Percentiles rank a stretch among this genome's conserved stretches.
Evolutionary conservation across 37 sponge, comb jelly and placozoan species (phyloP).

Genomic region (Amphimedon queenslandica): DNA sequence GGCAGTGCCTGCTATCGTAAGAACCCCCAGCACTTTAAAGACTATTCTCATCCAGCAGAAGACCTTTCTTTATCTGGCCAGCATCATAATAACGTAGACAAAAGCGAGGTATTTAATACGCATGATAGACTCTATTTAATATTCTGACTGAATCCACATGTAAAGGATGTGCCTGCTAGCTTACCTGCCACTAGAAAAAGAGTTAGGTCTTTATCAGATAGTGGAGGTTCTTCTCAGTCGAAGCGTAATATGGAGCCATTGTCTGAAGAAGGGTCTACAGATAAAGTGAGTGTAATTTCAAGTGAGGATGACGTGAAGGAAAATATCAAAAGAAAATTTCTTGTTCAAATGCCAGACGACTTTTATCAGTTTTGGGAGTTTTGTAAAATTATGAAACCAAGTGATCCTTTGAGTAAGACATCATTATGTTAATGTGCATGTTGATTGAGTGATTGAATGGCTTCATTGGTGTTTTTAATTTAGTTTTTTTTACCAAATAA

Average conservation of each 20-base stretch:
- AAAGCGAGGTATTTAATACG: neutral
- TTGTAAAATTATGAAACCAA: conserved; percentile 33
- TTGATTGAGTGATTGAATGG: neutral
- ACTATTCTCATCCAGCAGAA: conserved; percentile 41
- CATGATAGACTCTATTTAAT: no score
- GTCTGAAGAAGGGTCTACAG: neutral
- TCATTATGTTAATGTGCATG: neutral
- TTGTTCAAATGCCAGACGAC: conserved; percentile 63
- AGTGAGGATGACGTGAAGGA: conserved; percentile 26
- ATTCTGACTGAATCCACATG: no score
- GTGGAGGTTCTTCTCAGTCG: no score
- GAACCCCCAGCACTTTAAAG: conserved; percentile 58
- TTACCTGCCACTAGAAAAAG: no score
- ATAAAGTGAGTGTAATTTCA: neutral
- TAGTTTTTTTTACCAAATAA: no score
- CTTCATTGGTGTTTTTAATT: neutral
- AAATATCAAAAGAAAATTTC: conserved; percentile 48
- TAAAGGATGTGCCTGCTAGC: no score
- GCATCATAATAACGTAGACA: neutral
- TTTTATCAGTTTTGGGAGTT: conserved; percentile 77
- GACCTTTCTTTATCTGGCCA: neutral
- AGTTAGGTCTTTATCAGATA: no score
- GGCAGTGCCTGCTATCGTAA: conserved; percentile 67
- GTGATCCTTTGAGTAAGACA: conserved; percentile 9
- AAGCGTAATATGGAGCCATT: no score